Conservation (phyloP, 2,888 invertebrate species). For the Archaeoteleia sp. region DNA sequence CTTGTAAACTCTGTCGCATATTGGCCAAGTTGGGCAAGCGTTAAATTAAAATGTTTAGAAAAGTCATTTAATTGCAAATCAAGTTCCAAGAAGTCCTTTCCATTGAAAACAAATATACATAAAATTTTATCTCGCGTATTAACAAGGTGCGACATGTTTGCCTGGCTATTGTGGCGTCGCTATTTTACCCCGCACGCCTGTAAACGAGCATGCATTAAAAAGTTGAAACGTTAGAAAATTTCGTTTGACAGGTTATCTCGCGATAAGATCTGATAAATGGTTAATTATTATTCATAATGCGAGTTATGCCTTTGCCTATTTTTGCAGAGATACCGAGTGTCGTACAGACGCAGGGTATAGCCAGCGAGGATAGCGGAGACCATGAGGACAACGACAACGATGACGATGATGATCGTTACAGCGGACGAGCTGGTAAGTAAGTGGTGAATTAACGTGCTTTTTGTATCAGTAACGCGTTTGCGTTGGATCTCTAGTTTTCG, state of each 20-base stretch:
- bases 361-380: conserved; percentile 72
- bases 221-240: no score
- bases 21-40: no score
- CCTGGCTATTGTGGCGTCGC: no score
- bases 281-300: background rate
- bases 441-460: conserved; percentile 27
- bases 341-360: conserved; percentile 80
- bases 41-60: no score
- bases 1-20: no score
- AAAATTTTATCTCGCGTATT: no score
- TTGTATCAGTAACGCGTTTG: conserved; percentile 7
- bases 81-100: no score
- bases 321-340: conserved; percentile 84
- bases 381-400: conserved; percentile 78
- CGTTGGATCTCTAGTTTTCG: background rate
- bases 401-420: conserved; percentile 77
- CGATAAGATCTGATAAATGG: background rate
- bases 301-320: background rate
- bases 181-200: no score
- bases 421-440: conserved; percentile 85
- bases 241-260: background rate
- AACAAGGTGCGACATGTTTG: no score
- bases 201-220: no score
- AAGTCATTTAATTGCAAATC: no score
- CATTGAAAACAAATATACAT: no score